Evolutionary conservation across 2,888 invertebrate genomes (phyloP), one percentile per base, ranked within the genome.

Genomic region (Omphaloscelis lunosa): DNA sequence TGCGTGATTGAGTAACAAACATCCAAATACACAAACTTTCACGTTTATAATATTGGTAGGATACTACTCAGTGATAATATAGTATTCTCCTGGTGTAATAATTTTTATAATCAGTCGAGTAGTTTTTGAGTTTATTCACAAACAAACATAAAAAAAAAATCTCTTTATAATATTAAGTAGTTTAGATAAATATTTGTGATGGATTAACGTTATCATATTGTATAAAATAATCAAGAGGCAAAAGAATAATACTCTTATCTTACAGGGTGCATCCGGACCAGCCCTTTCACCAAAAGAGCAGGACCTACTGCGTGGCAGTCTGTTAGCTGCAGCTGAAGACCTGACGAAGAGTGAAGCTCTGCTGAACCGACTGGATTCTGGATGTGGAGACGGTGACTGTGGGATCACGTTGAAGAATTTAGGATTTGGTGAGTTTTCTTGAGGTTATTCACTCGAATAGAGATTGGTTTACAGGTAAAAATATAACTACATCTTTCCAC

Each of bases 311-410:
- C 90, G 91, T 0, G 91, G 89, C 1, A 96, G 97, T 84, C 87
- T 98, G 53, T 77, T 86, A 15, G 89, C 90, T 0, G 97, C 96
- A 0, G 94, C 96, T 0, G 94, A 97, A 41, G 97, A 97, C 23
- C 90, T 98, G 71, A 96, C 97, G 51, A 95, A 96, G 53, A 97
- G 97, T 80, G 97, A 98, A 87, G 95, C 94, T 29, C 95, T 97
- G 80, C 92, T 98, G 17, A 98, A 98, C 93, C 94, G 94, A 56
- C 96, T 98, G 77, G 98, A 98, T 92, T 95, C 97, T 0, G 97
- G 98, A 59, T 97, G 97, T 84, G 98, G 98, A 0, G 98, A 98
- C 89, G 98, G 98, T 0, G 98, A 98, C 92, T 98, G 98, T 89
- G 98, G 99, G 7, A 97, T 97, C 23, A 97, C 97, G 0, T 91